Percentiles rank a stretch among this genome's conserved stretches.
Evolutionary conservation across 2,888 invertebrate species (phyloP).

Genomic region (Pristionchus fissidentatus): DNA sequence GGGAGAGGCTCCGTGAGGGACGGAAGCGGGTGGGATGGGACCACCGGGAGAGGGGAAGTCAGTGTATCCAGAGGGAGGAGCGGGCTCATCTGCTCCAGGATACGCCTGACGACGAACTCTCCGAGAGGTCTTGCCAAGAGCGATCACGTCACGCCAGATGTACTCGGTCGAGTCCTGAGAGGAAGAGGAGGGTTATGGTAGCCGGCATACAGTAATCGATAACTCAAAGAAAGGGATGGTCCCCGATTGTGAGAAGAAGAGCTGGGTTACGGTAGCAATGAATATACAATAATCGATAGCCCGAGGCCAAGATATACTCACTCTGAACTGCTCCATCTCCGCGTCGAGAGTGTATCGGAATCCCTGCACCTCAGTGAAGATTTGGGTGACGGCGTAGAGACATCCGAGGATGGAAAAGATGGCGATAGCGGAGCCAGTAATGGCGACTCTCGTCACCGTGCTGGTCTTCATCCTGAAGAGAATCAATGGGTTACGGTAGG

Average conservation of each 20-base stretch:
- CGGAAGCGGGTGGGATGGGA: conserved; percentile 44
- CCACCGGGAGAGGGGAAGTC: conserved; percentile 31
- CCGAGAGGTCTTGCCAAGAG: conserved; percentile 57
- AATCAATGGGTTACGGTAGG: conserved; percentile 9
- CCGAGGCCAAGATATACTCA: neutral
- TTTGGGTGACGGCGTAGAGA: conserved; percentile 68
- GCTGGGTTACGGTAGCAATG: neutral
- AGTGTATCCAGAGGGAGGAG: conserved; percentile 20
- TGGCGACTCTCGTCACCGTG: conserved; percentile 72
- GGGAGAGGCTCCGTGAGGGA: conserved; percentile 55
- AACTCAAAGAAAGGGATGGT: neutral
- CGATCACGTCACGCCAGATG: conserved; percentile 73
- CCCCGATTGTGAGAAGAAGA: neutral
- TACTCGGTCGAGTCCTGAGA: conserved; percentile 67
- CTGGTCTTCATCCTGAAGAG: conserved; percentile 69
- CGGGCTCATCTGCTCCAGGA: conserved; percentile 46
- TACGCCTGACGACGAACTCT: conserved; percentile 64
- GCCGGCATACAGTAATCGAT: neutral
- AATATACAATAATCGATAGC: too few relatives aligned
- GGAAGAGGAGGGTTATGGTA: neutral
- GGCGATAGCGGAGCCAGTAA: conserved; percentile 70
- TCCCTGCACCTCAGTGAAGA: conserved; percentile 70
- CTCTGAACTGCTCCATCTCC: conserved; percentile 72
- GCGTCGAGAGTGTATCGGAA: conserved; percentile 71
- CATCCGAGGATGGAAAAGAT: conserved; percentile 70